These are phyloP conservation scores for Callocephalon fimbriatum DNA, from an alignment of 2,113 vertebrate genomes.

Conservation along the genomic window DNA sequence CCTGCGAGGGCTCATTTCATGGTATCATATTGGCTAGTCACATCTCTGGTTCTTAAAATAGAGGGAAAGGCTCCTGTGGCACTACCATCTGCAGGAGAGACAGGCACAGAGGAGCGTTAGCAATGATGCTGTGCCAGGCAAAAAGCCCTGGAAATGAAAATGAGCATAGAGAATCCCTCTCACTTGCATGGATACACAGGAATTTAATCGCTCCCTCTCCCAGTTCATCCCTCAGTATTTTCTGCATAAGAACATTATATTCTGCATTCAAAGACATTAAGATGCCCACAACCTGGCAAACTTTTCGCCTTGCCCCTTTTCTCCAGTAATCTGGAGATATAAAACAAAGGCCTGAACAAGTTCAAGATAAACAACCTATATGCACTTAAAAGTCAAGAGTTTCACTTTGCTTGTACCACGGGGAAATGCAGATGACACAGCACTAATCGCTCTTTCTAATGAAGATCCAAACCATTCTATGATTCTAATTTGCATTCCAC, in stretches of 20 bases:
- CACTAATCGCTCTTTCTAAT: accelerated
- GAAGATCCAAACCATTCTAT: neutral
- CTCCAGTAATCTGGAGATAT: accelerated
- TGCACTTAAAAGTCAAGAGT: accelerated
- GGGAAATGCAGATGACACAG: neutral
- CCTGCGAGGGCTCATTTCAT: neutral
- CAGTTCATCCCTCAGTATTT: neutral
- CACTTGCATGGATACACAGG: neutral
- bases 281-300: neutral
- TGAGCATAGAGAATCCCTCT: neutral
- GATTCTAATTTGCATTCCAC: neutral
- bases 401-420: accelerated
- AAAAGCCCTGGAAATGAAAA: neutral
- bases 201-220: neutral
- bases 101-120: neutral
- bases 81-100: neutral
- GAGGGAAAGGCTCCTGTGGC: neutral
- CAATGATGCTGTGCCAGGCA: neutral
- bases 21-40: neutral
- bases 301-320: neutral
- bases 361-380: accelerated
- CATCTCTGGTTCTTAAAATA: neutral
- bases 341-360: neutral
- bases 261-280: neutral
- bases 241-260: neutral